These are phyloP conservation scores for Zygothrica quintamaculata DNA, from an alignment of 2,888 invertebrate species.

Conservation along the genomic window DNA sequence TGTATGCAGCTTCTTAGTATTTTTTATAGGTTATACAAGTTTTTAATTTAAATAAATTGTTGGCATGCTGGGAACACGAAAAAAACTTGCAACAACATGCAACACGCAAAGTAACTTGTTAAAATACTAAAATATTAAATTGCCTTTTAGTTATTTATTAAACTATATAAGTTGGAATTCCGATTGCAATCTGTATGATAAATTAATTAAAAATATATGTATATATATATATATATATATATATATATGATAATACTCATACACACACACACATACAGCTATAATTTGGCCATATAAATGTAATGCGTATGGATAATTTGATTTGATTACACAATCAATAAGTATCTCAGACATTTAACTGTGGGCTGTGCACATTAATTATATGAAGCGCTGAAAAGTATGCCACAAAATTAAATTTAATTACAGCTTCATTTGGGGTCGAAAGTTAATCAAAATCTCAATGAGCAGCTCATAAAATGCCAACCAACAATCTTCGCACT, in stretches of 20 bases:
- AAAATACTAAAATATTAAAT: conserved; percentile 11
- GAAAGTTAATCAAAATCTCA: conserved; percentile 78
- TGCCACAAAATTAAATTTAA: conserved; percentile 79
- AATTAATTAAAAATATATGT: conserved; percentile 49
- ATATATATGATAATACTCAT: too few species aligned
- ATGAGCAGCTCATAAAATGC: conserved; percentile 73
- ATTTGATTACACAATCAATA: conserved; percentile 60
- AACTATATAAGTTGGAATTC: conserved; percentile 8
- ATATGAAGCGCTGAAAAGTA: conserved; percentile 58
- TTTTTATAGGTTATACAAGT: conserved; percentile 43
- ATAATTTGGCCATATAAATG: too few species aligned
- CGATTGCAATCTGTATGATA: conserved; percentile 35
- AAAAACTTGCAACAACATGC: conserved; percentile 29
- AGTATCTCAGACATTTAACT: too few species aligned
- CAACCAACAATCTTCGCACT: conserved; percentile 24
- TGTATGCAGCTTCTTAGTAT: conserved; percentile 19
- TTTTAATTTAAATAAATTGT: conserved; percentile 70
- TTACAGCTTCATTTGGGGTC: conserved; percentile 70
- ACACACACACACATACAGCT: too few species aligned
- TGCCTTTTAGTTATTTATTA: conserved; percentile 32
- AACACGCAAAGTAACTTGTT: conserved; percentile 4
- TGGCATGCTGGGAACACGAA: conserved; percentile 32
- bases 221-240: conserved; percentile 23
- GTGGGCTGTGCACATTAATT: conserved; percentile 57
- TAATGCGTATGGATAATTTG: conserved; percentile 39